Percentiles rank a stretch among this genome's conserved stretches.
Evolutionary conservation across 2,797 vertebrate genomes (phyloP).

Genomic region (Hydrophis major): DNA sequence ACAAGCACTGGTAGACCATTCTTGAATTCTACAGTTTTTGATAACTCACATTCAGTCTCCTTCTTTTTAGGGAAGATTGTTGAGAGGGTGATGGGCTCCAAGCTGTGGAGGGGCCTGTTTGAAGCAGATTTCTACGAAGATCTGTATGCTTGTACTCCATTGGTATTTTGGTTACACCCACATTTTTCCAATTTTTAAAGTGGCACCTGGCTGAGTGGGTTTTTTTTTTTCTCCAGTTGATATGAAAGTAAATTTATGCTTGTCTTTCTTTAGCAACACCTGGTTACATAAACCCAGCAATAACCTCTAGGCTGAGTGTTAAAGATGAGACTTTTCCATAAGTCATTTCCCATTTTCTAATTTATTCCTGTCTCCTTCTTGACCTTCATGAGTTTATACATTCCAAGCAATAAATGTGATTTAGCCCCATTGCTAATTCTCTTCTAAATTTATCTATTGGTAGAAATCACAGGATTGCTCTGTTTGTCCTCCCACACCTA

Average conservation of each 20-base stretch:
- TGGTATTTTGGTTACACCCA: neutral
- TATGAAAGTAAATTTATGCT: neutral
- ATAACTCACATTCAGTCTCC: neutral
- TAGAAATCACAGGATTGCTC: neutral
- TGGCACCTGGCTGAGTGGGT: neutral
- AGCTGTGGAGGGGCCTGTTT: neutral
- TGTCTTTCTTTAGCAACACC: neutral
- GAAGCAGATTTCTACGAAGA: neutral
- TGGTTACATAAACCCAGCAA: neutral
- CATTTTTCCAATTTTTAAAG: neutral
- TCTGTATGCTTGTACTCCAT: neutral
- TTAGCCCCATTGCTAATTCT: neutral
- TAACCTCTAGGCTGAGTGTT: neutral
- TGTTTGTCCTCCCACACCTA: too few species aligned
- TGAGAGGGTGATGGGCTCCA: neutral
- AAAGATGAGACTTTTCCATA: neutral
- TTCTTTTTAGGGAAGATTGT: neutral
- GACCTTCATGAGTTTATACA: neutral
- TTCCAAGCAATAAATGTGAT: neutral
- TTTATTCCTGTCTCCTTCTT: neutral
- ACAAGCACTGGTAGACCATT: neutral
- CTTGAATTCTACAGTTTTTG: neutral
- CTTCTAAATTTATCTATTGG: neutral
- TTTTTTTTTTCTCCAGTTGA: neutral
- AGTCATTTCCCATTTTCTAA: neutral